Evolutionary conservation across 2,888 invertebrate species (phyloP), one percentile per base, ranked within the genome.

Genomic region (Cyclophora albipunctata): DNA sequence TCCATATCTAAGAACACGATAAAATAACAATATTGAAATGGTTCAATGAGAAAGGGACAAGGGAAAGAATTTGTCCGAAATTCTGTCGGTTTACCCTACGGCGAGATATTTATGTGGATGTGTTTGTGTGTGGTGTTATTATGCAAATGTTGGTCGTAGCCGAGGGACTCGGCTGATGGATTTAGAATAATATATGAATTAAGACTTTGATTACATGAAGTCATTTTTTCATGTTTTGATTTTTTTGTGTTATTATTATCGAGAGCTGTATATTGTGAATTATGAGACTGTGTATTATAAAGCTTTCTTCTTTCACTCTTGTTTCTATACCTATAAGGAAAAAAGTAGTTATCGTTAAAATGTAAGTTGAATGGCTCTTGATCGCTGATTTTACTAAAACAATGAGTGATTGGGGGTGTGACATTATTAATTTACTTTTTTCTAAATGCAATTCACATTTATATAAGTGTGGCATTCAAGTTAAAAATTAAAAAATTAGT

Each of bases 61-160:
- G 75, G 73, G 71, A 65, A 67, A 72, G 78, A 77, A 80, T 78
- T 77, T 78, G 75, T 76, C 73, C 69, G 75, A 78, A 78, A 79
- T 75, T 70, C 68, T 67, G 69, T 63, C 66, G 63, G 56, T 58
- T 61, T 53, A 63, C 69, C 74, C 67, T 50, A 48, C 50, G 72
- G 73, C 71, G 53, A 59, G 58, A 60, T 62, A 54, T 60, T 57
- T 54, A 57, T 58, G 61, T 49, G 47, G 49, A 52, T 49, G 49
- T 55, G 49, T 40, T 3, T 45, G 53, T 57, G 63, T 58, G 62
- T 64, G 60, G 68, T 71, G 76, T 81, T 80, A 78, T 81, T 83
- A 83, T 81, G 82, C 81, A 81, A 81, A 83, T 81, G 71, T 61
- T 64, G 64, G 72, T 62, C 69, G 60, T 65, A 67, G 71, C 62